Evolutionary conservation across 2,797 vertebrate genomes (phyloP).

Genomic region (Anguilla obscura): DNA sequence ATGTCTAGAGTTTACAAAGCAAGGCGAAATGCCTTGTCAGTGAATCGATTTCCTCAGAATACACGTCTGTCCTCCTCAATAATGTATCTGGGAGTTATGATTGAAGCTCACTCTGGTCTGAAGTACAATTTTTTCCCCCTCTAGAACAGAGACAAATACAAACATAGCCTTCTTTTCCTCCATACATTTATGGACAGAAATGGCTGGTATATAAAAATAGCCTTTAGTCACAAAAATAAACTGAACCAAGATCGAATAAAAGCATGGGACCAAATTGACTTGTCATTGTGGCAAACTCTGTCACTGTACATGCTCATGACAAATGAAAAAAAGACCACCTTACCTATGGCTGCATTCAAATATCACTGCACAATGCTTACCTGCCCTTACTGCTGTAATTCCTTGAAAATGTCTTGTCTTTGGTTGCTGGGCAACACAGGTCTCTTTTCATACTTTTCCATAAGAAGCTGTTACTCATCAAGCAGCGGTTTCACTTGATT

Average conservation of each 20-base stretch:
- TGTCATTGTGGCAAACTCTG: not conserved
- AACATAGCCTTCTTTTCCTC: not conserved
- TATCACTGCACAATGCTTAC: not conserved
- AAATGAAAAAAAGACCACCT: not conserved
- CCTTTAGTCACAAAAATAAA: not conserved
- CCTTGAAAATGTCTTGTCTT: not conserved
- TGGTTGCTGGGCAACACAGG: constrained; percentile 1
- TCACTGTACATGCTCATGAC: not conserved
- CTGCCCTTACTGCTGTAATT: not conserved
- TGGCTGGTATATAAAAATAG: not conserved
- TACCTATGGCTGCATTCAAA: not conserved
- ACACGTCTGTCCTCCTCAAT: not conserved
- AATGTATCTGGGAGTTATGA: not conserved
- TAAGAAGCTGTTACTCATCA: not conserved
- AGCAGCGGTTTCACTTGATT: not conserved
- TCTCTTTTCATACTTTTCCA: not conserved
- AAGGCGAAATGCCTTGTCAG: not conserved
- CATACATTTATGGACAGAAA: not conserved
- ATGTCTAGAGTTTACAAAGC: not conserved
- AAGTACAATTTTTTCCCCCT: not conserved
- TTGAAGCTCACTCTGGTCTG: not conserved
- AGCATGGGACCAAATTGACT: not conserved
- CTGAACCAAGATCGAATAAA: not conserved
- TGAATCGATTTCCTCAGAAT: not conserved
- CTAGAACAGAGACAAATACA: not conserved